Evolutionary conservation across 2,888 invertebrate genomes (phyloP).

Genomic region (Terebella lapidaria): DNA sequence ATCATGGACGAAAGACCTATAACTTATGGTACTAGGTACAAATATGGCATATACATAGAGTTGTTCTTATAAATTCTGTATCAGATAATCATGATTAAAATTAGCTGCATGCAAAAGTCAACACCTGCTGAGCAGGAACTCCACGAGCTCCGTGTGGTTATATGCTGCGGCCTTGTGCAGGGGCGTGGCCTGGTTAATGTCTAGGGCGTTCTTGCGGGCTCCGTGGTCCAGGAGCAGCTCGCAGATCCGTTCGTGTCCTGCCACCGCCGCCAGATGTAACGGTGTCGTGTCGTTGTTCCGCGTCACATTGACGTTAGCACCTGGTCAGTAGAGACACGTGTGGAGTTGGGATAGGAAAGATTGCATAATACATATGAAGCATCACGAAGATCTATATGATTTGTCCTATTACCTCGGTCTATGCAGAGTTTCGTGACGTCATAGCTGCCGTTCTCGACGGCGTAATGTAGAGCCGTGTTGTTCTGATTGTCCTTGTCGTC

Average conservation of each 20-base stretch:
- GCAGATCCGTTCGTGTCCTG: slow-evolving; percentile 44
- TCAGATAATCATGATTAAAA: too few relatives aligned
- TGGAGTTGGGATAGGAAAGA: too few relatives aligned
- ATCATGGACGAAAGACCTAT: too few relatives aligned
- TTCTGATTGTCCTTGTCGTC: slow-evolving; percentile 75
- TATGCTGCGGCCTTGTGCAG: slow-evolving; percentile 53
- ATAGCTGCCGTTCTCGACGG: slow-evolving; percentile 79
- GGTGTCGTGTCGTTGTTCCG: slow-evolving; percentile 74
- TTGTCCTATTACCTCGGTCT: slow-evolving; percentile 37
- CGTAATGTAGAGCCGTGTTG: slow-evolving; percentile 78
- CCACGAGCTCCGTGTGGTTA: slow-evolving; percentile 49
- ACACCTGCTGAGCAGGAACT: slow-evolving; percentile 38
- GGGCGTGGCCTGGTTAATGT: slow-evolving; percentile 51
- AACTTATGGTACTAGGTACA: too few relatives aligned
- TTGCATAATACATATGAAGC: too few relatives aligned
- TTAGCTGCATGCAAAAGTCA: too few relatives aligned
- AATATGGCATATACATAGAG: too few relatives aligned
- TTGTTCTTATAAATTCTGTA: too few relatives aligned
- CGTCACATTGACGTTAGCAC: slow-evolving; percentile 70
- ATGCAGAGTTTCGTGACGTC: slow-evolving; percentile 62
- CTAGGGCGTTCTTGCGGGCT: slow-evolving; percentile 53
- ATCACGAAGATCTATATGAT: too few relatives aligned
- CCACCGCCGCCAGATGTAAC: slow-evolving; percentile 68
- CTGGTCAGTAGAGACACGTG: slow-evolving; percentile 19
- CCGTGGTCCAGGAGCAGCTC: slow-evolving; percentile 46